Percentiles rank a stretch among this genome's conserved stretches.
Evolutionary conservation across 1,140 invertebrate genomes (phyloP).

Genomic region (Frieseomelitta varia): DNA sequence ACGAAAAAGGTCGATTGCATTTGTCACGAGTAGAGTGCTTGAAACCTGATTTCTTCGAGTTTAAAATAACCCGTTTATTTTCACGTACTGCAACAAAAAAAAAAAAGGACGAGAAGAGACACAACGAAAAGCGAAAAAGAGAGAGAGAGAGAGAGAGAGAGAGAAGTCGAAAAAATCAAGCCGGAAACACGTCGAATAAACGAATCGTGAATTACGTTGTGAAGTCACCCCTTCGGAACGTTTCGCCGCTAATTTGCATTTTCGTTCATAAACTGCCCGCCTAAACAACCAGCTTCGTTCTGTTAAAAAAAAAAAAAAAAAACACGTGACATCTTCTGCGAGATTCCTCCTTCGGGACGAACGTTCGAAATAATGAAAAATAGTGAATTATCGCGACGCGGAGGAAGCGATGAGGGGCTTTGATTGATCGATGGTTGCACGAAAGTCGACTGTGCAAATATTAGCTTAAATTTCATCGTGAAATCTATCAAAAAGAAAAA

Average conservation of each 20-base stretch:
- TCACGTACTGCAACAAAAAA: too few relatives aligned
- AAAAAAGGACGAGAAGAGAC: too few relatives aligned
- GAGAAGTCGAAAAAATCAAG: too few relatives aligned
- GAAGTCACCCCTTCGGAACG: not conserved
- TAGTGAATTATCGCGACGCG: not conserved
- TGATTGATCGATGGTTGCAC: not conserved
- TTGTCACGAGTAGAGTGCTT: not conserved
- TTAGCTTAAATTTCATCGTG: constrained; percentile 1
- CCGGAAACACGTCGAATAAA: not conserved
- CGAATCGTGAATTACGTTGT: not conserved
- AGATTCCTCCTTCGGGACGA: not conserved
- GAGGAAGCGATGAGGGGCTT: too few relatives aligned
- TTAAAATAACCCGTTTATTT: not conserved
- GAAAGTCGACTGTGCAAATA: constrained; percentile 2
- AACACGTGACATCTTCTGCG: too few relatives aligned
- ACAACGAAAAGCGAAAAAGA: too few relatives aligned
- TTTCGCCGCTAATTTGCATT: not conserved
- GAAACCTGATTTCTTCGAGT: not conserved
- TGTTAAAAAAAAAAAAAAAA: too few relatives aligned
- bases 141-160: not conserved
- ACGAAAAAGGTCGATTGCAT: not conserved
- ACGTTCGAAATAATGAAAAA: not conserved
- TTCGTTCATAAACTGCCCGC: not conserved
- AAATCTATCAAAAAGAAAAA: not conserved
- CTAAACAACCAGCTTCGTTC: not conserved